Evolutionary conservation across 1,140 invertebrate genomes (phyloP), one percentile per base, ranked within the genome.

Genomic region (Drosophila tropicalis): DNA sequence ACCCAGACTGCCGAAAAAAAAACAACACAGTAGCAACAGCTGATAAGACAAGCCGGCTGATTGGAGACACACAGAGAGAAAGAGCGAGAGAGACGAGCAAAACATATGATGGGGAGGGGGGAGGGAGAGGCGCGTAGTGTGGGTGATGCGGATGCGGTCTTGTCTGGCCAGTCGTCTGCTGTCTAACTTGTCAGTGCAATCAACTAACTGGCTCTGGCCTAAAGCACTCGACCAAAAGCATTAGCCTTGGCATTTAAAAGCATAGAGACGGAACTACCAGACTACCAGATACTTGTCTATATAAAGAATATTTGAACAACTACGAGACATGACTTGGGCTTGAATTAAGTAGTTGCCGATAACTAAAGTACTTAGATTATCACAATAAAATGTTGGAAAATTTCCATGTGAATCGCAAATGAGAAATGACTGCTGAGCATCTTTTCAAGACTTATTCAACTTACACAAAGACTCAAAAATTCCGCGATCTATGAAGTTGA

Each of bases 211-310:
- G 19, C 47, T 70, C 36, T 39, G 36, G 36, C 36, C 10, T 36
- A 12, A 39, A 12, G 36, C 36, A 39, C 36, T 39, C 36, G 61
- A 62, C 44, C 61, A 61, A 56, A 57, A 19, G 55, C 12, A 25
- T 62, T 36, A 47, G 67, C 79, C 82, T 87, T 86, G 82, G 67
- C 82, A 86, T 86, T 86, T 81, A 67, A 82, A 71, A 67, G 67
- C 34, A 75, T 60, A 63, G 60, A 58, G 60, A 58, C 60, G 40
- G 29, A 76, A 62, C 60, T 58, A 39, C 36, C 29, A 29, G 25
- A 29, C 25, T 29, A 29, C 25, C 25, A 29, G 25, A 25, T 25
- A 25, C 25, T 25, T 25, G 25, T 25, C 25, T 25, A 25, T 4
- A 25, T 25, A 25, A 25, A 25, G 2, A 29, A 29, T 29, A 29